Percentiles rank a stretch among this genome's conserved stretches.
Conservation (phyloP, 1,140 invertebrate genomes). For the Hycleus phaleratus region DNA sequence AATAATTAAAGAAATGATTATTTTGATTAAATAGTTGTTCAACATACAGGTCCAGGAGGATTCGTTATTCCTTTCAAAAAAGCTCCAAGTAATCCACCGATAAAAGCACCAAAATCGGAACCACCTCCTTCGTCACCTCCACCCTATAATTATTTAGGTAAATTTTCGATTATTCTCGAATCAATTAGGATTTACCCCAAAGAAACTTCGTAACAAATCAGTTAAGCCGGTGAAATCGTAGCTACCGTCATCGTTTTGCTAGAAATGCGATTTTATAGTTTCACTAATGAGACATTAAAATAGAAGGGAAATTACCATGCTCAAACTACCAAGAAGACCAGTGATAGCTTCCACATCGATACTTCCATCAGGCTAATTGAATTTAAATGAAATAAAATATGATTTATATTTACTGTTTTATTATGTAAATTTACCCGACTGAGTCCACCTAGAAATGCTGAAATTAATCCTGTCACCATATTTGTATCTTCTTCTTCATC, state of each 20-base stretch:
- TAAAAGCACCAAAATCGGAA: constrained; percentile 44
- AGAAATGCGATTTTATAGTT: constrained; percentile 8
- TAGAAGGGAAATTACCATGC: constrained; percentile 31
- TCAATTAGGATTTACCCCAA: constrained; percentile 41
- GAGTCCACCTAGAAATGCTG: constrained; percentile 42
- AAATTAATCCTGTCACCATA: constrained; percentile 34
- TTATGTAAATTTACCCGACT: constrained; percentile 33
- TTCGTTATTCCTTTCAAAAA: constrained; percentile 45
- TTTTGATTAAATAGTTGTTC: constrained; percentile 1
- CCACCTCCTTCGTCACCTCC: constrained; percentile 42
- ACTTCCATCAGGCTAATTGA: constrained; percentile 31
- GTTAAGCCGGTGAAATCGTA: constrained; percentile 40
- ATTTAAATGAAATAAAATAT: constrained; percentile 6
- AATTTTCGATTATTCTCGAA: not conserved
- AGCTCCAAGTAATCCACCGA: constrained; percentile 44
- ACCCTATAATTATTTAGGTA: constrained; percentile 31
- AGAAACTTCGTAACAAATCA: constrained; percentile 41
- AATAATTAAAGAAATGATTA: constrained; percentile 13
- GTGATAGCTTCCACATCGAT: constrained; percentile 37
- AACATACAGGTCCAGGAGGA: constrained; percentile 44
- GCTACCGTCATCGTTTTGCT: constrained; percentile 37
- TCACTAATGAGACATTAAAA: not conserved
- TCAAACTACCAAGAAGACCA: constrained; percentile 40
- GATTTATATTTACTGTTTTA: not conserved
- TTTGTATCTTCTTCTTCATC: constrained; percentile 26